phyloP scores from a whole-genome alignment of 2,113 vertebrate species.

The Odobenus rosmarus region DNA sequence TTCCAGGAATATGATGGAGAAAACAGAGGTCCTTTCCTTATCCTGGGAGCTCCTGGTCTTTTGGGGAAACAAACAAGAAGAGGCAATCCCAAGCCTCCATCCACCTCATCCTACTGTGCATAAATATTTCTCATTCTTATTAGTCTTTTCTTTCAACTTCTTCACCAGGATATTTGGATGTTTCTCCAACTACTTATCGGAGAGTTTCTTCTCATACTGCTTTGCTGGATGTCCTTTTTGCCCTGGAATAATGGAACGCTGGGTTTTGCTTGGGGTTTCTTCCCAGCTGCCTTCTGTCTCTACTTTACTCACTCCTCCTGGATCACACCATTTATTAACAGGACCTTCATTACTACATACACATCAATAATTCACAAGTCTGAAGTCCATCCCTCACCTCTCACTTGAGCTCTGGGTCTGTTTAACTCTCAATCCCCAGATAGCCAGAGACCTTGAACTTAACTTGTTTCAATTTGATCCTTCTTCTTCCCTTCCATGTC shows the following conservation, averaged over 20 bases:
- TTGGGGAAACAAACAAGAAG: background rate
- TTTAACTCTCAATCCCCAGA: background rate
- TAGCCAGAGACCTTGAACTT: background rate
- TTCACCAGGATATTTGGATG: background rate
- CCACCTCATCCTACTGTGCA: background rate
- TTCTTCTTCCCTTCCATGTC: background rate
- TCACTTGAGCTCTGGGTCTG: background rate
- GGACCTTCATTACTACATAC: background rate
- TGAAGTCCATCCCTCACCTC: background rate
- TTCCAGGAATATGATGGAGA: background rate
- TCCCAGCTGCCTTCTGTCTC: background rate
- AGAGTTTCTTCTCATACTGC: background rate
- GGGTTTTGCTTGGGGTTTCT: background rate
- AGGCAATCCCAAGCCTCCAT: background rate
- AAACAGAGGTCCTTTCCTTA: background rate
- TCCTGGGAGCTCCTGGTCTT: background rate
- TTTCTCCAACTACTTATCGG: accelerated
- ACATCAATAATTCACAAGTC: background rate
- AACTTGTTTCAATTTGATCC: background rate
- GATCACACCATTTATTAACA: background rate
- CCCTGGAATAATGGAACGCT: background rate
- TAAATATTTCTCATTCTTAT: background rate
- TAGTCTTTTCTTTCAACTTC: background rate
- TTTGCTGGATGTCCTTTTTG: no score
- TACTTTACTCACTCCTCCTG: background rate